Evolutionary conservation across 1,140 invertebrate genomes (phyloP).

Genomic region (Drosophila persimilis): DNA sequence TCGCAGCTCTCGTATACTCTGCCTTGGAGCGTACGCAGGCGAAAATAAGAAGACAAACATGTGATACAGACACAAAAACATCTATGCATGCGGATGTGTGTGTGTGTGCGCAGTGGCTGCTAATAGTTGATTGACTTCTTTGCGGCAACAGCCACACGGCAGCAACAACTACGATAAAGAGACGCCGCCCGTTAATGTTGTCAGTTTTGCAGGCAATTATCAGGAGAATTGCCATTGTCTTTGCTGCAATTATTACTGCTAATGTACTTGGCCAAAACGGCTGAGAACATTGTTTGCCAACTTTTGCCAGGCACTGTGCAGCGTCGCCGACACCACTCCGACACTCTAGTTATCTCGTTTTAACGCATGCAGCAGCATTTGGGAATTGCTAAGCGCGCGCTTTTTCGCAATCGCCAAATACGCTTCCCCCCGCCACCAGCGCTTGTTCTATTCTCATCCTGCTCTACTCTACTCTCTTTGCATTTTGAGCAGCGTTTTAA

Average conservation of each 20-base stretch:
- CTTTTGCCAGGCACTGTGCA: constrained; percentile 59
- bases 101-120: constrained; percentile 48
- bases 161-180: constrained; percentile 15
- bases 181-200: constrained; percentile 48
- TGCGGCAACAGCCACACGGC: constrained; percentile 21
- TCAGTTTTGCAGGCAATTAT: constrained; percentile 55
- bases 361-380: constrained; percentile 51
- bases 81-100: constrained; percentile 28
- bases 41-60: constrained; percentile 82
- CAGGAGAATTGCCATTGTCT: constrained; percentile 15
- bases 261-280: constrained; percentile 19
- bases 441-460: neutral
- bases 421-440: constrained; percentile 2
- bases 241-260: constrained; percentile 43
- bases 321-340: constrained; percentile 24
- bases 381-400: constrained; percentile 57
- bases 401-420: constrained; percentile 51
- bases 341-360: constrained; percentile 70
- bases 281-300: constrained; percentile 36
- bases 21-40: constrained; percentile 43
- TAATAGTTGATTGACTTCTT: constrained; percentile 81
- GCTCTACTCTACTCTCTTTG: constrained; percentile 16
- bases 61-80: constrained; percentile 78
- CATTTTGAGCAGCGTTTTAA: constrained; percentile 57
- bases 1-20: too few species aligned